Conservation (phyloP, 2,797 vertebrate species). For the Pseudomugil tenellus region DNA sequence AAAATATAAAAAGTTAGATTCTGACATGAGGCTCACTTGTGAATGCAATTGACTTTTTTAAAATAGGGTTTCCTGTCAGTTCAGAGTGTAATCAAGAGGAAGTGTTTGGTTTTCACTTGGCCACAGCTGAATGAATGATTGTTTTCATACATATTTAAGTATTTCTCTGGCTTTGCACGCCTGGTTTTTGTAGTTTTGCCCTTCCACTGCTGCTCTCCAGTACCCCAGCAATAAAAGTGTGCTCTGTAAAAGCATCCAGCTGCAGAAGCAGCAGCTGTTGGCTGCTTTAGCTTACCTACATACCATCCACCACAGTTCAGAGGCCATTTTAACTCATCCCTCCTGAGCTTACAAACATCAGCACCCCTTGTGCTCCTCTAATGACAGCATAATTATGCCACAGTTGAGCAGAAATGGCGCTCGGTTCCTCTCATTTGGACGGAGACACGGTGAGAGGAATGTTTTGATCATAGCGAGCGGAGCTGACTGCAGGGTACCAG, state of each 20-base stretch:
- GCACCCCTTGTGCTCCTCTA: slow-evolving; percentile 57
- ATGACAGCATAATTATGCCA: slow-evolving; percentile 62
- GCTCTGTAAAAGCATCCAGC: slow-evolving; percentile 46
- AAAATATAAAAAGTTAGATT: too few species aligned
- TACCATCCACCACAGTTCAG: slow-evolving; percentile 73
- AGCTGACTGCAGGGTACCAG: slow-evolving; percentile 28
- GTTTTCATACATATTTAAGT: slow-evolving; percentile 1
- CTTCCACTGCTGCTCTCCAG: slow-evolving; percentile 7
- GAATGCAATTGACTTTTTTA: too few species aligned
- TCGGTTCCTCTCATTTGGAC: slow-evolving; percentile 72
- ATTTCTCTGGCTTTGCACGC: neutral
- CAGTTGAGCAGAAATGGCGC: slow-evolving; percentile 52
- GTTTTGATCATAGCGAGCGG: slow-evolving; percentile 50
- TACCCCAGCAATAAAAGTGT: slow-evolving; percentile 35
- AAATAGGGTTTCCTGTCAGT: too few species aligned
- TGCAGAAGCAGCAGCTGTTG: slow-evolving; percentile 41
- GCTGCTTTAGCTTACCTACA: slow-evolving; percentile 52
- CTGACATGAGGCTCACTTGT: too few species aligned
- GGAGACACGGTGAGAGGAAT: slow-evolving; percentile 47
- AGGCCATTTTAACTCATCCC: slow-evolving; percentile 71
- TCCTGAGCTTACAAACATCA: slow-evolving; percentile 49
- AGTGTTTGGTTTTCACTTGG: slow-evolving; percentile 6
- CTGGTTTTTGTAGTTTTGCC: slow-evolving; percentile 5
- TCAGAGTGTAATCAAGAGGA: neutral
- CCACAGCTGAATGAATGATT: neutral